Evolutionary conservation across 1,140 invertebrate species (phyloP).

Genomic region (Dendroctonus valens): DNA sequence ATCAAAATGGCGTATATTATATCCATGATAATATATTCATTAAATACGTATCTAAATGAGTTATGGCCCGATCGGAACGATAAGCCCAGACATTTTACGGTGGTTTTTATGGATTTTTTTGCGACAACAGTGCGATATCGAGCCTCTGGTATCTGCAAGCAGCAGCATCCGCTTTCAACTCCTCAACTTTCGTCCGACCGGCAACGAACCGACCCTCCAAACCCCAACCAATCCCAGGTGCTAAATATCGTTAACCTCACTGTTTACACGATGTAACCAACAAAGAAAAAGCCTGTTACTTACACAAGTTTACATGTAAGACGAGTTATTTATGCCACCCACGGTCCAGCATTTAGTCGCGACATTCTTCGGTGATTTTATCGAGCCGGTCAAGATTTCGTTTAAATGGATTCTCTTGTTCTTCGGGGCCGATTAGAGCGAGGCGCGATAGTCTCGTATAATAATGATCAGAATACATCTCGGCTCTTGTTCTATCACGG

Average conservation of each 20-base stretch:
- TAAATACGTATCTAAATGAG: constrained; percentile 34
- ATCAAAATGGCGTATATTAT: constrained; percentile 34
- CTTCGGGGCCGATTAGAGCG: constrained; percentile 17
- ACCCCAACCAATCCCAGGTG: constrained; percentile 1
- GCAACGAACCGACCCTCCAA: no score
- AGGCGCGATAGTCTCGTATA: not conserved
- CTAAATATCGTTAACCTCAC: not conserved
- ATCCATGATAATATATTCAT: constrained; percentile 34
- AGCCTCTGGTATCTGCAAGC: no score
- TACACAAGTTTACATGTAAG: constrained; percentile 27
- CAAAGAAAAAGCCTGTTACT: constrained; percentile 23
- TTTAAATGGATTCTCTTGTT: constrained; percentile 33
- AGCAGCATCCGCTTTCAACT: no score
- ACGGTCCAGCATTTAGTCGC: constrained; percentile 28
- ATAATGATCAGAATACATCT: no score
- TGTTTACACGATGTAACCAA: constrained; percentile 22
- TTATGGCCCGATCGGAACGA: constrained; percentile 26
- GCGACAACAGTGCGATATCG: no score
- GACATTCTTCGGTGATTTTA: constrained; percentile 29
- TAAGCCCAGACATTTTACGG: constrained; percentile 21
- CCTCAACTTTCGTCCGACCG: no score
- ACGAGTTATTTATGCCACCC: constrained; percentile 31
- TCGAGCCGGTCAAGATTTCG: constrained; percentile 27
- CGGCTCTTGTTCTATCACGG: no score
- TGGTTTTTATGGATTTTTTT: constrained; percentile 20